Evolutionary conservation across 2,888 invertebrate species (phyloP).

Genomic region (Chymomyza amoena): DNA sequence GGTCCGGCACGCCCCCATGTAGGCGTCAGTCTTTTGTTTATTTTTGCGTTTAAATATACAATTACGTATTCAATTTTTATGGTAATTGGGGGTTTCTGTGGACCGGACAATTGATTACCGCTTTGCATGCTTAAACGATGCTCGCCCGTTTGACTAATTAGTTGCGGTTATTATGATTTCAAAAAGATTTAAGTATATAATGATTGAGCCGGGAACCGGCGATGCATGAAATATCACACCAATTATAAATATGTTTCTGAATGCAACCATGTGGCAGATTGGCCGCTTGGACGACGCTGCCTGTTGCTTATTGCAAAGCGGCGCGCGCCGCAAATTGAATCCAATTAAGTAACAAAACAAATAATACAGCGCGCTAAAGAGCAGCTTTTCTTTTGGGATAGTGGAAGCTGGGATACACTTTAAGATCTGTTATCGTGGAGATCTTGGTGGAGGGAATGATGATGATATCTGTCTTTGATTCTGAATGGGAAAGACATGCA

Average conservation of each 20-base stretch:
- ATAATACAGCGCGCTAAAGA: background rate
- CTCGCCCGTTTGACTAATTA: background rate
- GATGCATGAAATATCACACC: slow-evolving; percentile 65
- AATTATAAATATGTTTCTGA: slow-evolving; percentile 40
- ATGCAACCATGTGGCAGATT: background rate
- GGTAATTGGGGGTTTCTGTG: background rate
- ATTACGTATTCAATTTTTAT: background rate
- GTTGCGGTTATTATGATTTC: background rate
- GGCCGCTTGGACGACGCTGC: no score
- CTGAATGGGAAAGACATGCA: no score
- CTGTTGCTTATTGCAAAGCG: slow-evolving; percentile 26
- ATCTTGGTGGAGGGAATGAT: no score
- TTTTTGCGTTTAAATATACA: slow-evolving; percentile 10
- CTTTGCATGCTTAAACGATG: background rate
- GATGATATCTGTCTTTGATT: no score
- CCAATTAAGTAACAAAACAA: slow-evolving; percentile 48
- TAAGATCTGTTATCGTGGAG: background rate
- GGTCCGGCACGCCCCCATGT: background rate
- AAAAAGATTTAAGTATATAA: no score
- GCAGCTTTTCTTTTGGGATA: background rate
- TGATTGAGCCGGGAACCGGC: slow-evolving; percentile 9
- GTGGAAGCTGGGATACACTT: background rate
- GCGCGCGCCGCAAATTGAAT: slow-evolving; percentile 61
- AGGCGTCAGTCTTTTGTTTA: slow-evolving; percentile 8
- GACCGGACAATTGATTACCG: background rate